A percentile compares a stretch with the other conserved stretches of the same genome.
These are phyloP conservation scores for Plectus sambesii DNA, from an alignment of 1,140 invertebrate species.

Conservation along the genomic window DNA sequence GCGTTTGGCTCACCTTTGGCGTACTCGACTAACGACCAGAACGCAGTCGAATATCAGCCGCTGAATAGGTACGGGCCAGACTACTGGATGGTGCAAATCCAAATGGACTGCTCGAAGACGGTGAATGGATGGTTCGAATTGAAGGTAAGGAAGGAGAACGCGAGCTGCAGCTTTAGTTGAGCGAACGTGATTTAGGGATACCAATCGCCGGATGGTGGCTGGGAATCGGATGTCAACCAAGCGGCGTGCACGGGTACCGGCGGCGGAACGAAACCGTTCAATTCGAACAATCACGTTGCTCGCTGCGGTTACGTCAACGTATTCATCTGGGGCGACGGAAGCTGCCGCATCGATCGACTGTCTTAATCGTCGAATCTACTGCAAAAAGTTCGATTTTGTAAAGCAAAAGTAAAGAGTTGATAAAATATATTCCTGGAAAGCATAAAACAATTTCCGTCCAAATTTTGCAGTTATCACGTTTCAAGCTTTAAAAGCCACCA, in stretches of 20 bases:
- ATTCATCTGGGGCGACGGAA: slow-evolving; percentile 41
- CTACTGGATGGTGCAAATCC: slow-evolving; percentile 51
- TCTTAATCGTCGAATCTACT: no score
- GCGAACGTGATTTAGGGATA: slow-evolving; percentile 14
- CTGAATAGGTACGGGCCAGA: slow-evolving; percentile 47
- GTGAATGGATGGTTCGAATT: slow-evolving; percentile 51
- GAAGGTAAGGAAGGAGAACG: slow-evolving; percentile 41
- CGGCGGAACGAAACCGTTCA: slow-evolving; percentile 39
- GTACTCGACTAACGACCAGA: slow-evolving; percentile 47
- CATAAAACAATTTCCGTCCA: no score
- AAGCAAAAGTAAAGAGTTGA: no score
- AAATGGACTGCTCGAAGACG: slow-evolving; percentile 50
- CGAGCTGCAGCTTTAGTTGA: slow-evolving; percentile 4
- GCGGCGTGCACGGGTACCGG: slow-evolving; percentile 36
- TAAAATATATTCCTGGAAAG: no score
- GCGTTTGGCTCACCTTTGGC: slow-evolving; percentile 48
- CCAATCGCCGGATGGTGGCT: slow-evolving; percentile 33
- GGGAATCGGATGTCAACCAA: slow-evolving; percentile 41
- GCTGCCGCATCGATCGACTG: slow-evolving; percentile 46
- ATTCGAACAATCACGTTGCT: slow-evolving; percentile 47
- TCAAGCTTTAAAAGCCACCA: no score
- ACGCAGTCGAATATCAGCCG: slow-evolving; percentile 43
- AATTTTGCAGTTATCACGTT: no score
- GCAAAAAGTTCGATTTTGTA: no score
- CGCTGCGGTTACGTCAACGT: slow-evolving; percentile 49